A percentile compares a stretch with the other conserved stretches of the same genome.
Evolutionary conservation across 2,888 invertebrate genomes (phyloP).

Genomic region (Pollenia amentaria): DNA sequence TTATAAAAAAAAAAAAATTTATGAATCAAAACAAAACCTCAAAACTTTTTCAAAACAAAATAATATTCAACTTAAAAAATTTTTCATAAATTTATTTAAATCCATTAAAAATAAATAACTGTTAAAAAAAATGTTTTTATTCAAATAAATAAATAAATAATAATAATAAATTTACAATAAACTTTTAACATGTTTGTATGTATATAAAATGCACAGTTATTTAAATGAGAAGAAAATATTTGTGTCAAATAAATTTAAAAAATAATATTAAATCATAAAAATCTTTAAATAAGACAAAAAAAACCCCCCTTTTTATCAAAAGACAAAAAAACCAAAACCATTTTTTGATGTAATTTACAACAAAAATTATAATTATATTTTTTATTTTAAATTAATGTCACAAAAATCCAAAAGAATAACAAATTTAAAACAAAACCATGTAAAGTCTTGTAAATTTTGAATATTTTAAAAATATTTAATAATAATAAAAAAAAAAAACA

Average conservation of each 20-base stretch:
- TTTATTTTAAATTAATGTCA: slow-evolving; percentile 66
- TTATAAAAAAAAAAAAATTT: background rate
- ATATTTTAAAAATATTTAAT: slow-evolving; percentile 75
- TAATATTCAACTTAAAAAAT: slow-evolving; percentile 47
- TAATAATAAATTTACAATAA: slow-evolving; percentile 5
- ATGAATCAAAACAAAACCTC: slow-evolving; percentile 26
- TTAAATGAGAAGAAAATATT: slow-evolving; percentile 53
- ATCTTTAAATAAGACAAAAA: slow-evolving; percentile 8
- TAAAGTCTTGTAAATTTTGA: slow-evolving; percentile 73
- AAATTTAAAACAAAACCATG: slow-evolving; percentile 50
- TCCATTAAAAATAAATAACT: slow-evolving; percentile 22
- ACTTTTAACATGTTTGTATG: slow-evolving; percentile 65
- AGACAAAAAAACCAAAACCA: slow-evolving; percentile 23
- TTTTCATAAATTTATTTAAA: slow-evolving; percentile 56
- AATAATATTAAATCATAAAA: background rate
- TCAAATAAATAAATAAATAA: slow-evolving; percentile 15
- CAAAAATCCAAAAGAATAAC: slow-evolving; percentile 24
- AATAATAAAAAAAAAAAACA: slow-evolving; percentile 55
- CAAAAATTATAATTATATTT: slow-evolving; percentile 50
- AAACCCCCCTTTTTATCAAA: slow-evolving; percentile 41
- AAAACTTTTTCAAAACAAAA: slow-evolving; percentile 41
- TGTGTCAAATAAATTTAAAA: slow-evolving; percentile 62
- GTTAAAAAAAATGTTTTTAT: slow-evolving; percentile 43
- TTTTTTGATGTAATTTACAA: slow-evolving; percentile 74
- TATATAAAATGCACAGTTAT: slow-evolving; percentile 66